Percentiles rank a stretch among this genome's conserved stretches.
Evolutionary conservation across 2,797 vertebrate species (phyloP).

Genomic region (Perdix hodgsoniae): DNA sequence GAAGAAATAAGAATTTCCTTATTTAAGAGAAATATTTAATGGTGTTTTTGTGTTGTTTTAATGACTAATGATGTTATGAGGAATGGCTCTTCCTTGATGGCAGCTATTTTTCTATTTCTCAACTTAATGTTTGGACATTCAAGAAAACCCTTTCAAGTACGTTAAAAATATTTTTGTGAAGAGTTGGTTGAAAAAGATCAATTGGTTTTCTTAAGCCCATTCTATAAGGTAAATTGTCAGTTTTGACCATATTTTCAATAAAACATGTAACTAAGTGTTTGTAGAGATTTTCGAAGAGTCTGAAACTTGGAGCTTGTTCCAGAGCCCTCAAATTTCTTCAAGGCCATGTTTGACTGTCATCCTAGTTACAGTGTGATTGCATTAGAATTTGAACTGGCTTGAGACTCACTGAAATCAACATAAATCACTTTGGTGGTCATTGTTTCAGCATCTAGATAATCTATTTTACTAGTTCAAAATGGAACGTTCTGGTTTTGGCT

Average conservation of each 20-base stretch:
- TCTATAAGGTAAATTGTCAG: background rate
- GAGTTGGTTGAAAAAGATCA: background rate
- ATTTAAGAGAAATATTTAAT: background rate
- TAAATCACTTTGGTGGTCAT: background rate
- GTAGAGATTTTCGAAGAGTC: background rate
- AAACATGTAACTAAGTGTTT: background rate
- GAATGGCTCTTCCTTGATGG: background rate
- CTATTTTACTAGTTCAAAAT: background rate
- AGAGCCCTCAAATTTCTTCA: background rate
- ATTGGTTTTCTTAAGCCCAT: background rate
- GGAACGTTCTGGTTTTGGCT: background rate
- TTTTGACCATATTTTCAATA: background rate
- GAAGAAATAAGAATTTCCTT: background rate
- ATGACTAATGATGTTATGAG: background rate
- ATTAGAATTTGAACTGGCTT: background rate
- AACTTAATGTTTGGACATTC: background rate
- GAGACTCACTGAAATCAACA: background rate
- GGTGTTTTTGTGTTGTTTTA: background rate
- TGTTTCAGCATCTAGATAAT: background rate
- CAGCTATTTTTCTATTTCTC: background rate
- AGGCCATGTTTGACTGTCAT: background rate
- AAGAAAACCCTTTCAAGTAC: background rate
- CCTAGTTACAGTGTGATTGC: background rate
- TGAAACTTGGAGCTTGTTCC: background rate
- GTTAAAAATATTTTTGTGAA: background rate